Base-by-base conservation (phyloP, 2,888 invertebrate genomes). In the Stictocephala bisonia region DNA sequence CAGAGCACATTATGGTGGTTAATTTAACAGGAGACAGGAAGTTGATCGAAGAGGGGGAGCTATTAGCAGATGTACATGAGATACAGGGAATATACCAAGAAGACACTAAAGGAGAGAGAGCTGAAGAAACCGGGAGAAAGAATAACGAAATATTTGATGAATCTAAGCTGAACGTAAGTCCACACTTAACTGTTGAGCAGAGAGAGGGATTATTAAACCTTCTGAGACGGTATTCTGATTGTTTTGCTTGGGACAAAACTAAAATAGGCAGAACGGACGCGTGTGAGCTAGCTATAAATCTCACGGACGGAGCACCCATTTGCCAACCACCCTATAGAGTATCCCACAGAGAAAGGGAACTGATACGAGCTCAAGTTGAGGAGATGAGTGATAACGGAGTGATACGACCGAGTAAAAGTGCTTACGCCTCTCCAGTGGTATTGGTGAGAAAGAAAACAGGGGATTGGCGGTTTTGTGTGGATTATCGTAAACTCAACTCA, bases 401-500 rank as follows among this genome's bases (percentile, higher is more conserved):
- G 9, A 60, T 60, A 18, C 3, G 41, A 11, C 18, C 18, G 1
- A 60, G 60, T 60, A 60, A 6, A 6, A 40, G 40, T 35, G 40
- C 60, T 1, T 60, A 22, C 24, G 50, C 53, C 1, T 22, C 22
- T 15, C 71, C 64, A 11, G 40, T 73, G 3, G 68, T 73, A 41
- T 20, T 73, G 20, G 67, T 68, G 9, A 31, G 26, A 60, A 72
- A 72, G 50, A 64, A 50, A 24, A 40, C 40, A 9, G 66, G 51
- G 11, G 64, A 64, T 7, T 66, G 51, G 22, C 35, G 66, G 18
- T 72, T 72, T n/a, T 72, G 72, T 66, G 64, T 66, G 11, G 51
- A 72, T 15, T 66, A 66, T 51, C 27, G 66, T 3, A 27, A 35
- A 40, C 1, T 72, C 1, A 56, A 50, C 35, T 13, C 26, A 3